These are phyloP conservation scores for Pogoniulus pusillus DNA, from an alignment of 2,797 vertebrate species.

Conservation along the genomic window DNA sequence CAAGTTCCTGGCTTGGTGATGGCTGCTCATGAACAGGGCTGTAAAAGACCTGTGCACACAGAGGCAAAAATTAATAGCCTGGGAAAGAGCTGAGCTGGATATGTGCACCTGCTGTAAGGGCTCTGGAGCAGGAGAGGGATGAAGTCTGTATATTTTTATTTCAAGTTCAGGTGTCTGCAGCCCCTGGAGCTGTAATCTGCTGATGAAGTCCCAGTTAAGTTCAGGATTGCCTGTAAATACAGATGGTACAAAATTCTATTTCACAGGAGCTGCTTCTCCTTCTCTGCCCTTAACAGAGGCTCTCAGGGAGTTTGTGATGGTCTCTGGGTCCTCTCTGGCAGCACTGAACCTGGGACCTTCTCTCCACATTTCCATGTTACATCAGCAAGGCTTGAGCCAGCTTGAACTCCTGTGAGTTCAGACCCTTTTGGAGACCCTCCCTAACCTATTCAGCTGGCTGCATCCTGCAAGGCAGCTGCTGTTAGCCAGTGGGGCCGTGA, in stretches of 20 bases:
- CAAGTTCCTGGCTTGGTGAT: rapidly evolving
- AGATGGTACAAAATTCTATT: not conserved
- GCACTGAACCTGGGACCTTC: not conserved
- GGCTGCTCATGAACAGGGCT: not conserved
- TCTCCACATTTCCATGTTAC: not conserved
- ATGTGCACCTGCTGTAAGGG: not conserved
- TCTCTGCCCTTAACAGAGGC: not conserved
- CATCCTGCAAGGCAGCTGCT: not conserved
- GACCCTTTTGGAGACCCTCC: not conserved
- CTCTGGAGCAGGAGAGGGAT: not conserved
- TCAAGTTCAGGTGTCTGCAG: not conserved
- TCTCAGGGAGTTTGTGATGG: not conserved
- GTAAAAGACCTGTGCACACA: not conserved
- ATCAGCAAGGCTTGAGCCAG: rapidly evolving
- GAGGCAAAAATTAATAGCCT: not conserved
- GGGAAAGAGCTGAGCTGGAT: conserved; percentile 31
- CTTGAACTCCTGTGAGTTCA: rapidly evolving
- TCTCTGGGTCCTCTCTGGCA: not conserved
- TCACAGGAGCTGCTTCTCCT: not conserved
- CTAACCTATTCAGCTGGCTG: not conserved
- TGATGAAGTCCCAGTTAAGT: not conserved
- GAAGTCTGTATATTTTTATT: not conserved
- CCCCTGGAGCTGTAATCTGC: not conserved
- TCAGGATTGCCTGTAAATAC: not conserved
- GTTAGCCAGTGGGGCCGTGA: too few relatives aligned